Evolutionary conservation across 2,113 vertebrate genomes (phyloP).

Genomic region (Chelonoidis abingdonii): DNA sequence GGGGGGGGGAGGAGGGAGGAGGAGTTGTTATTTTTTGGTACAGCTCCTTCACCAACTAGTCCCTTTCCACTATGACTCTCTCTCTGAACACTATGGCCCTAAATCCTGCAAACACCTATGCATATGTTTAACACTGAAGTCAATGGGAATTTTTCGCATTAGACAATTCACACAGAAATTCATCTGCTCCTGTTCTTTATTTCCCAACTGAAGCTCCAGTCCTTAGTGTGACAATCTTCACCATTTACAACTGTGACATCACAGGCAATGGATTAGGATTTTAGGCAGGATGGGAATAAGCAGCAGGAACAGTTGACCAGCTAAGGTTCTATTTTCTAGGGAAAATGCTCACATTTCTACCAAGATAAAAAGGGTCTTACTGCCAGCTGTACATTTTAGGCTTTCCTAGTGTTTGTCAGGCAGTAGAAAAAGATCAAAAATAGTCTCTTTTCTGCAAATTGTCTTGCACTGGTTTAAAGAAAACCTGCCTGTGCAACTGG

Average conservation of each 20-base stretch:
- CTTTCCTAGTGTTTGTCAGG: background rate
- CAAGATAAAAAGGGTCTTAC: fast-evolving
- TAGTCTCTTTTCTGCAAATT: background rate
- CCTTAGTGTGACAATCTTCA: background rate
- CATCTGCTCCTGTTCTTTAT: fast-evolving
- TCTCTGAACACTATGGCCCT: fast-evolving
- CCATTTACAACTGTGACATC: background rate
- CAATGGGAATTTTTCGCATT: background rate
- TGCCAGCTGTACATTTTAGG: background rate
- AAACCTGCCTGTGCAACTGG: background rate
- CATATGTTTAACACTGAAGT: fast-evolving
- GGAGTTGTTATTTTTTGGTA: too few relatives aligned
- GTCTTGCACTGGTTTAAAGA: background rate
- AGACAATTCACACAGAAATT: fast-evolving
- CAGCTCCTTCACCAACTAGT: background rate
- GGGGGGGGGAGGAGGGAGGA: too few relatives aligned
- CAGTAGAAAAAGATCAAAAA: background rate
- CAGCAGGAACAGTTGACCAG: background rate
- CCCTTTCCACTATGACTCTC: background rate
- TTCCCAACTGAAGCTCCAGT: fast-evolving
- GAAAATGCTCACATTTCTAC: background rate
- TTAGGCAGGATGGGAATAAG: background rate
- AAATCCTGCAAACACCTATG: fast-evolving
- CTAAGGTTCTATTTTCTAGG: background rate
- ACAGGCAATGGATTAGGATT: fast-evolving